Evolutionary conservation across 1,140 invertebrate species (phyloP).

Genomic region (Pteromalus puparum): DNA sequence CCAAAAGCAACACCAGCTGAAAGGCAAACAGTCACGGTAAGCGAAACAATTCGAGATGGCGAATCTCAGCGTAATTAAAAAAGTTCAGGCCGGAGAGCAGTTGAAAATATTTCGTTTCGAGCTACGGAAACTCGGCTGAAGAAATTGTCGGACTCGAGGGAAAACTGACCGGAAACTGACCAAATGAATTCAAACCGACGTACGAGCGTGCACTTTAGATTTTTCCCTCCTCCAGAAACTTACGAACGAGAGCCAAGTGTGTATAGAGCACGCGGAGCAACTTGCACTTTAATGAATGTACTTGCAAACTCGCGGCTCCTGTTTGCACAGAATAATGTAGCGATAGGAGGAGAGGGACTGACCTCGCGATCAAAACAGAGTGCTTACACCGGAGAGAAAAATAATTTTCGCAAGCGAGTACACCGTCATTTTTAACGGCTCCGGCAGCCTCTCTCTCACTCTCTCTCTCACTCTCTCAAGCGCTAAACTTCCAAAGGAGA

Average conservation of each 20-base stretch:
- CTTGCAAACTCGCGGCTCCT: constrained; percentile 19
- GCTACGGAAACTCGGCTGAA: neutral
- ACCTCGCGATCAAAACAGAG: constrained; percentile 31
- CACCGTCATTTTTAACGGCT: constrained; percentile 30
- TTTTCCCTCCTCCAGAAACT: constrained; percentile 4
- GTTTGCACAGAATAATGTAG: constrained; percentile 26
- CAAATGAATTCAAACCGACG: constrained; percentile 30
- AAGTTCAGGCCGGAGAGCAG: constrained; percentile 9
- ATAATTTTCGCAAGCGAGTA: constrained; percentile 36
- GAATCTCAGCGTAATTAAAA: constrained; percentile 12
- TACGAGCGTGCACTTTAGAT: neutral
- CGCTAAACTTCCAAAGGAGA: constrained; percentile 38
- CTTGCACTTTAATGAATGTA: constrained; percentile 48
- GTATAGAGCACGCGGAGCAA: constrained; percentile 7
- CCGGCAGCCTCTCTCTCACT: neutral
- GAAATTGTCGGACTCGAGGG: neutral
- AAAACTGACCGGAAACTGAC: constrained; percentile 28
- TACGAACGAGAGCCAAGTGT: neutral
- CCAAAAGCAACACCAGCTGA: neutral
- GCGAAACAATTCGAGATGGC: neutral
- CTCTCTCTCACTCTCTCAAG: too few species aligned
- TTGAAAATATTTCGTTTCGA: constrained; percentile 26
- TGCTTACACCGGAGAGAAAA: constrained; percentile 22
- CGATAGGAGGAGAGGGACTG: neutral
- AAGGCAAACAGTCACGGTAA: neutral